A percentile compares a stretch with the other conserved stretches of the same genome.
phyloP scores from a whole-genome alignment of 2,888 invertebrate genomes.

The Rosalia funebris region DNA sequence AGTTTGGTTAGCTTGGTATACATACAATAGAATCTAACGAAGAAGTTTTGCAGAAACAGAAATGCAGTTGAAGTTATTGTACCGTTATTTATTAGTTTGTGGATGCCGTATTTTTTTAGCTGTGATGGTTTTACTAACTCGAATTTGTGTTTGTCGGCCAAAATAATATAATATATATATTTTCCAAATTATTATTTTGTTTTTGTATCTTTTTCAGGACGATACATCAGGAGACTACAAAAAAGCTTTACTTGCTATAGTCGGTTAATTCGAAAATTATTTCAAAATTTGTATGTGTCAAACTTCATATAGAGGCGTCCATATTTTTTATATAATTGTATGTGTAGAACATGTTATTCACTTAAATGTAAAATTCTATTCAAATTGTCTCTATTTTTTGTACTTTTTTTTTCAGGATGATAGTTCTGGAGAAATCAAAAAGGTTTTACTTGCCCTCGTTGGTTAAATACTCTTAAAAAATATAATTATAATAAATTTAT shows the following conservation, averaged over 20 bases:
- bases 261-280: slow-evolving; percentile 54
- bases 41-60: too few species aligned
- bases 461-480: slow-evolving; percentile 35
- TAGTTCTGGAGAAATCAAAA: slow-evolving; percentile 87
- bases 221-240: slow-evolving; percentile 95
- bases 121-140: too few species aligned
- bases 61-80: too few species aligned
- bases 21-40: too few species aligned
- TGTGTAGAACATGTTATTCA: neutral
- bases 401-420: slow-evolving; percentile 72
- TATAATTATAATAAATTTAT: too few species aligned
- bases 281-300: slow-evolving; percentile 2
- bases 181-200: neutral
- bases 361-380: neutral
- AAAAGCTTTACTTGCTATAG: slow-evolving; percentile 85
- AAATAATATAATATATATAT: too few species aligned
- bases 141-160: too few species aligned
- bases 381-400: slow-evolving; percentile 45
- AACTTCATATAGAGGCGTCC: neutral
- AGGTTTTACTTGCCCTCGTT: slow-evolving; percentile 78
- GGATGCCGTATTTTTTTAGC: too few species aligned
- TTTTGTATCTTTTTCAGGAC: slow-evolving; percentile 72
- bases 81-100: too few species aligned
- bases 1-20: too few species aligned
- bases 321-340: neutral